These are phyloP conservation scores for Drosophila bifasciata DNA, from an alignment of 1,140 invertebrate genomes.

Conservation along the genomic window DNA sequence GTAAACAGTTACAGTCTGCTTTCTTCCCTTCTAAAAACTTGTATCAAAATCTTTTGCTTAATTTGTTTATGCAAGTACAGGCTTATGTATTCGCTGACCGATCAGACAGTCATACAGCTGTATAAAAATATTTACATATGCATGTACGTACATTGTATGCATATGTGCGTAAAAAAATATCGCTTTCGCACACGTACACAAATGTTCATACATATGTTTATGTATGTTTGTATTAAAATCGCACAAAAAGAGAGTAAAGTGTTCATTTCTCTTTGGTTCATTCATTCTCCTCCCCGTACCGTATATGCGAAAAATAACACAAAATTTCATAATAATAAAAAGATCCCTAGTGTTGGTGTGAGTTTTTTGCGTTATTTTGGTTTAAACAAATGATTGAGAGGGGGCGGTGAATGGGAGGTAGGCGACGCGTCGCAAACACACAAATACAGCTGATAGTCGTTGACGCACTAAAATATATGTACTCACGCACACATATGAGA, in stretches of 20 bases:
- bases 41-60: constrained; percentile 45
- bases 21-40: constrained; percentile 16
- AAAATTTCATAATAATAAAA: constrained; percentile 42
- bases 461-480: constrained; percentile 5
- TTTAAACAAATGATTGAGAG: constrained; percentile 22
- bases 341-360: constrained; percentile 19
- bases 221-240: constrained; percentile 25
- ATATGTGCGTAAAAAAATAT: constrained; percentile 10
- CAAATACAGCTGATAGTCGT: constrained; percentile 40
- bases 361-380: constrained; percentile 19
- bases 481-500: no score
- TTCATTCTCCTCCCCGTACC: background rate
- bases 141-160: background rate
- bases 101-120: background rate
- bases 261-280: constrained; percentile 10
- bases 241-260: constrained; percentile 37
- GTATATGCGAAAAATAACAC: constrained; percentile 12
- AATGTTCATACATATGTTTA: constrained; percentile 5
- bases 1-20: constrained; percentile 20
- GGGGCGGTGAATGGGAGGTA: background rate
- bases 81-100: constrained; percentile 24
- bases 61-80: constrained; percentile 23
- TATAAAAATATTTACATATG: no score
- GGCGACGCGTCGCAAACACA: constrained; percentile 25
- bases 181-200: constrained; percentile 11